Evolutionary conservation across 2,113 vertebrate genomes (phyloP), one percentile per base, ranked within the genome.

Genomic region (Brachionichthys hirsutus): DNA sequence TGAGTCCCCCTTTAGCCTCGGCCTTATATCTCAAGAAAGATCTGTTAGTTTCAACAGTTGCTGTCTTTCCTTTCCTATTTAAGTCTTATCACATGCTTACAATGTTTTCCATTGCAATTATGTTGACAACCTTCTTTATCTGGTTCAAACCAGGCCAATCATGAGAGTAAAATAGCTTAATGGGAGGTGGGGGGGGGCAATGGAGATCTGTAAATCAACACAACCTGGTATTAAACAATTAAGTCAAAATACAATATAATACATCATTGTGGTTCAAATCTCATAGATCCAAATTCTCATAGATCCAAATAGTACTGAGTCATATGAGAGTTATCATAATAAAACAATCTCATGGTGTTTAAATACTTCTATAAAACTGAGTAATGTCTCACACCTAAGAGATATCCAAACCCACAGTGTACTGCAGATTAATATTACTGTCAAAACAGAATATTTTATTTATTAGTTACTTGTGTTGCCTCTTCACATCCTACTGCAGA

Each of bases 21-120:
- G 17, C 51, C 51, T 44, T 44, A 60, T 30, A 35, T 65, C 47
- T 82, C 4, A 6, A 53, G 42, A 30, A 18, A 70, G 44, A 75
- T 73, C 67, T n/a, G 3, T 15, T 11, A 18, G 34, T 77, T 81
- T 85, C 18, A n/a, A 58, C 63, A 72, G 62, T 49, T 51, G 15
- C 22, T 20, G 1, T 49, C 19, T 6, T 47, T 35, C 60, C 12
- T 57, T 43, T 24, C 54, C 10, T 43, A 53, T 70, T 38, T 34
- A 19, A 20, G 36, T 51, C 35, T 75, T 78, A 78, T 82, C 63
- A 49, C 51, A 34, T 15, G 54, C 13, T 9, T 59, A 49, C 63
- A 47, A 40, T n/a, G 42, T 70, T 75, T 55, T 64, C 50, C 38
- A 42, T 49, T 16, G 22, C 42, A 20, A 46, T 73, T 58, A 52